Base-by-base conservation (phyloP, 2,113 vertebrate species). In the Corythornis madagascariensis region DNA sequence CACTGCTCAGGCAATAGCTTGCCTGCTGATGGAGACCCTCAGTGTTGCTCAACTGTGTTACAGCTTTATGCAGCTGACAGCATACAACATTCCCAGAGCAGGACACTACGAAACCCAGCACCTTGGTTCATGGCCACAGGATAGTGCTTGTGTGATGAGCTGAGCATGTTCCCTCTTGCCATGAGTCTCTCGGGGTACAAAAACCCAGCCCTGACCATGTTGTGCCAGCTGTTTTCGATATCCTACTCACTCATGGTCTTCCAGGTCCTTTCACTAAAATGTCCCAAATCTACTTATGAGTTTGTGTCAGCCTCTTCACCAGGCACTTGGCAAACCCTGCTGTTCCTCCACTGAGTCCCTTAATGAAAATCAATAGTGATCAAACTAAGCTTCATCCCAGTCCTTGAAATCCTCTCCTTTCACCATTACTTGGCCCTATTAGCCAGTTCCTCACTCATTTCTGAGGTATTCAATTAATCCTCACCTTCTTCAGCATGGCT, bases 111-210 rank as follows among this genome's bases (percentile, higher is more conserved):
- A 11, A 60, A n/a, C 9, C 13, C 45, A 60, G 21, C 3, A 2
- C 18, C 38, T 21, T 0, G 1, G 26, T 45, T 31, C 73, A 12
- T 0, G 2, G 15, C 31, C 4, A 0, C 31, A 25, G 59, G n/a
- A 6, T 5, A 21, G 17, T 9, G 0, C 10, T 8, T 1, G 0
- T 19, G 38, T 70, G 63, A 28, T 0, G 3, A 81, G 26, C 28
- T 38, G 40, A n/a, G 21, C 2, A 19, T 61, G 52, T 24, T 69
- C 16, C 65, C 25, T 48, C 50, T 40, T 61, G 60, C 47, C 45
- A 1, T 6, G 13, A 60, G 29, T 26, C 25, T 25, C 87, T 19
- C 47, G 26, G 56, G 42, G 56, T 7, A 33, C 20, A 81, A 11
- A 7, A 7, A 6, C 25, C 21, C 19, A 15, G 5, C 25, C 26